phyloP scores from a whole-genome alignment of 2,797 vertebrate species.

The Euthynnus affinis region DNA sequence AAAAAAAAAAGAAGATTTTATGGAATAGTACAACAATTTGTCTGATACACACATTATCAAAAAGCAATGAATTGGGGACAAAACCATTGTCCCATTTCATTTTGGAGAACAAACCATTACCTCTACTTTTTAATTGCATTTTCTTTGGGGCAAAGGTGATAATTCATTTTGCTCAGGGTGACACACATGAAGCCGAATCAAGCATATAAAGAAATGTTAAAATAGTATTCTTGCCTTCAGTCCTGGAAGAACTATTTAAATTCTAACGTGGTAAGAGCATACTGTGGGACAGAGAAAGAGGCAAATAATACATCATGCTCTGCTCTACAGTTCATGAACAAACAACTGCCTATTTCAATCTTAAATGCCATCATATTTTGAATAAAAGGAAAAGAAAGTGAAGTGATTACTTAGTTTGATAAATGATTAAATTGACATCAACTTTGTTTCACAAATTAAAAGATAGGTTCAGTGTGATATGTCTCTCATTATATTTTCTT shows the following conservation, averaged over 20 bases:
- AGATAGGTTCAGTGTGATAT: neutral
- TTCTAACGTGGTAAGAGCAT: constrained; percentile 48
- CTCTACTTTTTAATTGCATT: constrained; percentile 83
- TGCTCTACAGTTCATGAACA: constrained; percentile 13
- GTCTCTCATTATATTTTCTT: neutral
- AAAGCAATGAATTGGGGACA: constrained; percentile 69
- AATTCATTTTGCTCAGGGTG: constrained; percentile 86
- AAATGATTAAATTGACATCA: neutral
- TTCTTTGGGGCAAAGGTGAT: constrained; percentile 85
- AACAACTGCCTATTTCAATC: neutral
- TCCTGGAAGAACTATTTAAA: constrained; percentile 67
- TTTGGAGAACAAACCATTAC: constrained; percentile 79
- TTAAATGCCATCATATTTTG: constrained; percentile 7
- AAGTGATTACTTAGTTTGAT: neutral
- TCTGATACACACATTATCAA: constrained; percentile 67
- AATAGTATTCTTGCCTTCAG: constrained; percentile 75
- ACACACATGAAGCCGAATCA: constrained; percentile 56
- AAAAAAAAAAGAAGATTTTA: constrained; percentile 38
- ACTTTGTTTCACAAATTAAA: neutral
- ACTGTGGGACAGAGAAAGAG: constrained; percentile 29
- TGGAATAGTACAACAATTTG: constrained; percentile 66
- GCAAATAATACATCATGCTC: constrained; percentile 24
- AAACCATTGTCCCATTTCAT: constrained; percentile 73
- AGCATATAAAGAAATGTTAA: constrained; percentile 63
- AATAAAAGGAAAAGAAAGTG: neutral